Base-by-base conservation (phyloP, 2,888 invertebrate species). In the Rhimphoctona megacephalus region DNA sequence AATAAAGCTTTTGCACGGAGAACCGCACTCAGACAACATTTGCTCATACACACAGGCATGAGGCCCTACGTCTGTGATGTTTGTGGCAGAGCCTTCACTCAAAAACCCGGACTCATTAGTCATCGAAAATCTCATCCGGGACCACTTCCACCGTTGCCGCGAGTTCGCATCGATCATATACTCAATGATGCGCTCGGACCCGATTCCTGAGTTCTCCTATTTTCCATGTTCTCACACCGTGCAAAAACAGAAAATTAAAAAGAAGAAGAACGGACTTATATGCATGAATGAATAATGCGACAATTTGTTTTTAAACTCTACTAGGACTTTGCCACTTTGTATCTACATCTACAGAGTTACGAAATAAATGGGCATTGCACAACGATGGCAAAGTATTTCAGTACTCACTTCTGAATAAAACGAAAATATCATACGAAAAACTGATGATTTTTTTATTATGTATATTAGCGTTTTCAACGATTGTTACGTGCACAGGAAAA, bases 101-200 rank as follows among this genome's bases (percentile, higher is more conserved):
- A 94, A 74, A 93, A 93, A 52, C 94, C 94, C 0, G 94, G 94
- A 22, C 84, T 94, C 39, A 93, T 93, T 72, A 93, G 93, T 46
- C 94, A 94, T 69, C 89, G 94, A 11, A 94, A 93, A 76, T 93
- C 92, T 6, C 94, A 94, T 89, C 94, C 94, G 0, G 94, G 94
- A 33, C 89, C 91, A 0, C 94, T 94, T 84, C 94, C 94, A 94
- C 89, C 94, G 94, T 80, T 94, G 19, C 94, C 94, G 0, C 91
- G 92, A 25, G 92, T 94, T 2, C 90, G 92, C 64, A 94, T 94
- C 67, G 93, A 92, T 82, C 93, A 93, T 33, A 92, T 94, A 66
- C 80, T 94, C 36, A 92, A 90, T 17, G 92, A 93, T 43, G 91
- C 93, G 17, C 64, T 85, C 0, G 49, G 30, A 74, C 69, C 54